Conservation (phyloP, 1,140 invertebrate species). For the Nasonia giraulti region DNA sequence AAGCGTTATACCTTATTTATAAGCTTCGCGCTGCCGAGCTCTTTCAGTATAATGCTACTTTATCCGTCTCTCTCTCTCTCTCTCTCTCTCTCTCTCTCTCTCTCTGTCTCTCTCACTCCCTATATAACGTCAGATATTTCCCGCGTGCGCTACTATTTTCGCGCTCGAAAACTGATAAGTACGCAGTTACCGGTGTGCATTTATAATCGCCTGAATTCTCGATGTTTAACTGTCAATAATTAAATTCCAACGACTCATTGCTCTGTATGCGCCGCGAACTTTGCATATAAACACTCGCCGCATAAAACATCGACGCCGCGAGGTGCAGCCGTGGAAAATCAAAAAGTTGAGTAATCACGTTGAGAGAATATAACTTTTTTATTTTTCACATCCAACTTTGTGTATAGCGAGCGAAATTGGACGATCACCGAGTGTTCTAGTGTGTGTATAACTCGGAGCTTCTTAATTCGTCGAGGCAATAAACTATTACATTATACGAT, state of each 20-base stretch:
- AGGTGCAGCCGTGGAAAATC: background rate
- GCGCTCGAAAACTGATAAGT: background rate
- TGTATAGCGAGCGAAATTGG: background rate
- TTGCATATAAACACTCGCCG: background rate
- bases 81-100: too few relatives aligned
- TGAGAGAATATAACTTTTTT: background rate
- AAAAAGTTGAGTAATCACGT: background rate
- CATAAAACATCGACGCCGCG: background rate
- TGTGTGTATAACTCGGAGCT: background rate
- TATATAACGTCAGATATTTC: background rate
- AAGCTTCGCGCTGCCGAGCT: background rate
- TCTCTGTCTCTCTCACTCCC: too few relatives aligned
- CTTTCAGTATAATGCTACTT: background rate
- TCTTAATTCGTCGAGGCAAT: background rate
- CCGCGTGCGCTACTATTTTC: background rate
- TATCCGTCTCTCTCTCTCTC: background rate
- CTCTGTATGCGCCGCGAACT: background rate
- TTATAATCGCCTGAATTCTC: background rate
- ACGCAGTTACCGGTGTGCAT: background rate
- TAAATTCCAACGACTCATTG: background rate
- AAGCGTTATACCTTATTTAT: background rate
- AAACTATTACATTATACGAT: background rate
- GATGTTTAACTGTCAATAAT: background rate
- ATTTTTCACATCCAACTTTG: background rate
- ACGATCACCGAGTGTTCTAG: background rate